Evolutionary conservation across 2,113 vertebrate species (phyloP).

Genomic region (Mormoops blainvillei): DNA sequence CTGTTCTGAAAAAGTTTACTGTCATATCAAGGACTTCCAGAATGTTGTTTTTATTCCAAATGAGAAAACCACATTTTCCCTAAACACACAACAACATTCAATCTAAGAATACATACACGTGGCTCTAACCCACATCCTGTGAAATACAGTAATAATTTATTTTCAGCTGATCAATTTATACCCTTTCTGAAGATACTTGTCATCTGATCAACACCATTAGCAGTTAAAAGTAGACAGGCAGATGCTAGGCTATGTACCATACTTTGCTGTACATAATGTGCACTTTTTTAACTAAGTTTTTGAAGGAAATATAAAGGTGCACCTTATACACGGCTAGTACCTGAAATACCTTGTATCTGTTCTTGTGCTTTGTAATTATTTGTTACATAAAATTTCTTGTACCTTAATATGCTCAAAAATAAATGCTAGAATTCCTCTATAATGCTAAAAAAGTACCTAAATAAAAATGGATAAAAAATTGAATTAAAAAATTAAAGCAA

Average conservation of each 20-base stretch:
- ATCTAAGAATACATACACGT: neutral
- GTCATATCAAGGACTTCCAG: slow-evolving; percentile 31
- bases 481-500: no score
- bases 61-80: slow-evolving; percentile 12
- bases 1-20: slow-evolving; percentile 38
- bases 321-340: no score
- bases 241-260: neutral
- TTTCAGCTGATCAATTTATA: neutral
- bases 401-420: no score
- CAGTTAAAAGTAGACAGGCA: neutral
- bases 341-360: no score
- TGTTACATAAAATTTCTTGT: no score
- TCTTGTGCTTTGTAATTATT: no score
- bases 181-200: neutral
- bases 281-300: no score
- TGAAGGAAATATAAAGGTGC: no score
- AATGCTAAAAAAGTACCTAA: no score
- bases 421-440: no score
- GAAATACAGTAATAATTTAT: neutral
- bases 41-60: slow-evolving; percentile 36
- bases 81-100: neutral
- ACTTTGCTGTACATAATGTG: no score
- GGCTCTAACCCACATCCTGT: neutral
- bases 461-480: no score
- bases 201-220: neutral